Conservation (phyloP, 2,888 invertebrate species). For the Amphipyra tragopoginis region DNA sequence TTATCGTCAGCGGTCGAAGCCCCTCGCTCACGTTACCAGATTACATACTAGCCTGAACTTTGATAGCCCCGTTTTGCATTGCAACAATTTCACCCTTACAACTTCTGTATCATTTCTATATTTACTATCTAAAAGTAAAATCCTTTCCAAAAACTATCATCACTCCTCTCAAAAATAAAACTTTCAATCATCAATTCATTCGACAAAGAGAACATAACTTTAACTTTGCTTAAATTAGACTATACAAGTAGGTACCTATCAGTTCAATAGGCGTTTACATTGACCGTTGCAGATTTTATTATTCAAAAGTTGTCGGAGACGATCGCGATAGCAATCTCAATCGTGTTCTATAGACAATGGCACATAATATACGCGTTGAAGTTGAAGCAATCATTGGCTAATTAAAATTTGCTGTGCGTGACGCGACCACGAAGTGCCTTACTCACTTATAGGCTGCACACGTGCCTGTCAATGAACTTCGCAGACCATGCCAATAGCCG, state of each 20-base stretch:
- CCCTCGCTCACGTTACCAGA: constrained; percentile 79
- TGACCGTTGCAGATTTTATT: constrained; percentile 74
- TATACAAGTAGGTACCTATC: constrained; percentile 45
- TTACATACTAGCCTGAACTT: constrained; percentile 80
- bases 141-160: background rate
- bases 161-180: constrained; percentile 27
- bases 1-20: constrained; percentile 84
- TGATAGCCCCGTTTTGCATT: constrained; percentile 79
- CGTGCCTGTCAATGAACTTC: constrained; percentile 89
- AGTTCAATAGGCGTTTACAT: constrained; percentile 47
- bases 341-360: constrained; percentile 76
- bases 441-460: constrained; percentile 86
- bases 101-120: constrained; percentile 48
- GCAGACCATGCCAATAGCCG: constrained; percentile 76
- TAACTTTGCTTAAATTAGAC: constrained; percentile 43
- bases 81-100: constrained; percentile 66
- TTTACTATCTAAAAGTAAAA: constrained; percentile 26
- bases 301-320: constrained; percentile 74
- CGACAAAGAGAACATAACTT: constrained; percentile 36
- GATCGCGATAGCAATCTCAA: constrained; percentile 78
- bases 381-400: constrained; percentile 84
- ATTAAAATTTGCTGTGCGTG: constrained; percentile 89
- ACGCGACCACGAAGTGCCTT: constrained; percentile 83
- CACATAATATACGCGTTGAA: constrained; percentile 71
- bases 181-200: constrained; percentile 27